These are phyloP conservation scores for Drosophila willistoni DNA, from an alignment of 1,140 invertebrate species.

Conservation along the genomic window DNA sequence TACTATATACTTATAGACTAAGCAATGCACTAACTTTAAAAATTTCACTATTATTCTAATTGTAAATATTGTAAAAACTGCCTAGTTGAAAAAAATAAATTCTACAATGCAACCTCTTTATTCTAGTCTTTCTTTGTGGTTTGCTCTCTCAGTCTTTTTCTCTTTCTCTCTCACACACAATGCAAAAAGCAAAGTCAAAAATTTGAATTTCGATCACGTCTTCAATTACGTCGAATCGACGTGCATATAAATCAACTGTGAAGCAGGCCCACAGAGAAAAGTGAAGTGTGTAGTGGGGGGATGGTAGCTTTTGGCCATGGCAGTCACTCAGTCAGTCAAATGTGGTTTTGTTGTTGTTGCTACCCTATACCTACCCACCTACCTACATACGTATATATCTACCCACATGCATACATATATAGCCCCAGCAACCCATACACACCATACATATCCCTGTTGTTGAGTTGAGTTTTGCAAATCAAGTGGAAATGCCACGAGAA, in stretches of 20 bases:
- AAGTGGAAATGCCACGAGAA: constrained; percentile 72
- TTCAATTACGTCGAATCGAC: constrained; percentile 81
- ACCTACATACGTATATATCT: constrained; percentile 13
- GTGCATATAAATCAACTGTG: constrained; percentile 80
- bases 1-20: constrained; percentile 5
- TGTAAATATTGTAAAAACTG: constrained; percentile 15
- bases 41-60: background rate
- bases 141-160: background rate
- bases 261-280: constrained; percentile 41
- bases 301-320: constrained; percentile 14
- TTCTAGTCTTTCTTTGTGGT: background rate
- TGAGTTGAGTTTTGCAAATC: constrained; percentile 77
- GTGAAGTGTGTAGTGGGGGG: background rate
- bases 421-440: background rate
- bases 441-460: constrained; percentile 41
- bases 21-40: constrained; percentile 19
- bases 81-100: background rate
- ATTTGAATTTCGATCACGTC: constrained; percentile 82
- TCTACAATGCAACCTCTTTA: constrained; percentile 13
- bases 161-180: constrained; percentile 8
- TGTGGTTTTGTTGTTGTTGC: constrained; percentile 63
- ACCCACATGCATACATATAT: constrained; percentile 4
- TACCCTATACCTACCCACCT: background rate
- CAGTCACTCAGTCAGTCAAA: constrained; percentile 72
- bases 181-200: constrained; percentile 74